These are phyloP conservation scores for Bombycilla garrulus DNA, from an alignment of 2,113 vertebrate genomes.

Conservation along the genomic window DNA sequence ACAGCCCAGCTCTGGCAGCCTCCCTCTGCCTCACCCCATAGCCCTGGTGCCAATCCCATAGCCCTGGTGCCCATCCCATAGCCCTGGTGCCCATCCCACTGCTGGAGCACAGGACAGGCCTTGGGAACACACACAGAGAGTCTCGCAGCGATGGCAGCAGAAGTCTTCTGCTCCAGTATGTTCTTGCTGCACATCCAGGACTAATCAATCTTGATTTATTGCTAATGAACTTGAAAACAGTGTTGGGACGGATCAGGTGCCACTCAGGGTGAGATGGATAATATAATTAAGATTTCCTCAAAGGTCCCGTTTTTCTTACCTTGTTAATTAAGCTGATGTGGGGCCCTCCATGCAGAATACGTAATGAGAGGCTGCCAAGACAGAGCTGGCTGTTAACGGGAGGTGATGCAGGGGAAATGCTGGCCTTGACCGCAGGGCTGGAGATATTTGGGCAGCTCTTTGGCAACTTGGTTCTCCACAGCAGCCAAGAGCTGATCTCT, in stretches of 20 bases:
- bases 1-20: neutral
- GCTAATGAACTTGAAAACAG: conserved; percentile 57
- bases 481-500: neutral
- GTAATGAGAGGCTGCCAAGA: neutral
- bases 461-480: neutral
- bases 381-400: neutral
- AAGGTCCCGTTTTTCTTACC: conserved; percentile 57
- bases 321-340: conserved; percentile 65
- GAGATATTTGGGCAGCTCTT: neutral
- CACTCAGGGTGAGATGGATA: conserved; percentile 63
- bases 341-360: conserved; percentile 12
- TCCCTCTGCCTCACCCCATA: neutral
- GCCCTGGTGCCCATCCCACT: neutral
- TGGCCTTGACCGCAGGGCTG: neutral
- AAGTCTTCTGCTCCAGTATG: neutral
- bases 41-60: no score
- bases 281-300: conserved; percentile 65
- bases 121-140: neutral
- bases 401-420: neutral
- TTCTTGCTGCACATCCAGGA: neutral
- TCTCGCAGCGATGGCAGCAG: rapidly evolving
- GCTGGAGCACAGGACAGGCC: neutral
- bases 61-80: rapidly evolving
- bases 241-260: conserved; percentile 55
- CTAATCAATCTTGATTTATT: conserved; percentile 53